Conservation (phyloP, 2,113 vertebrate species). For the Jaculus jaculus region DNA sequence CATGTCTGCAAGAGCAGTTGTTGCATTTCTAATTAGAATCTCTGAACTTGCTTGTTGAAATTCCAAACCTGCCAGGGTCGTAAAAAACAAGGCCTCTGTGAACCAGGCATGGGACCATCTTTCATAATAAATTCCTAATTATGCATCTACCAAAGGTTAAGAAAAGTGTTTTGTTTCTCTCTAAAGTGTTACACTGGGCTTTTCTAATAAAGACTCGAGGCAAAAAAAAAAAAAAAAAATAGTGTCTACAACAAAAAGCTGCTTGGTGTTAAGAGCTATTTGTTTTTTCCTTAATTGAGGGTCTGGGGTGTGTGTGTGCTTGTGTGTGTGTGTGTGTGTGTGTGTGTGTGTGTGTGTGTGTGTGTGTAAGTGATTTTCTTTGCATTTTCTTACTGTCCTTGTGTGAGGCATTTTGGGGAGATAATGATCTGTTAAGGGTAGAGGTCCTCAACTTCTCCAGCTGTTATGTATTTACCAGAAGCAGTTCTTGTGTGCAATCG, state of each 20-base stretch:
- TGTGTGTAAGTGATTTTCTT: conserved; percentile 41
- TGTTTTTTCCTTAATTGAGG: conserved; percentile 52
- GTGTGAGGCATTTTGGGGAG: conserved; percentile 50
- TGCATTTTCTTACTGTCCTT: conserved; percentile 46
- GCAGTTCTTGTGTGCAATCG: neutral
- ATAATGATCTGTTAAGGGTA: conserved; percentile 56
- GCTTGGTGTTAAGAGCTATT: conserved; percentile 41
- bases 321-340: neutral
- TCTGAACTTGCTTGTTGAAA: conserved; percentile 60
- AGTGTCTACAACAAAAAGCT: conserved; percentile 38
- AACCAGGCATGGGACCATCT: conserved; percentile 16
- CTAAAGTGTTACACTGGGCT: conserved; percentile 29
- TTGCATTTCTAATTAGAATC: conserved; percentile 65
- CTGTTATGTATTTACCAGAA: conserved; percentile 62
- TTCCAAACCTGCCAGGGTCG: conserved; percentile 43
- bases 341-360: neutral
- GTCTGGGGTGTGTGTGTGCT: conserved; percentile 49
- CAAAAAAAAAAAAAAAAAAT: conserved; percentile 32
- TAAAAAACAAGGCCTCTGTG: conserved; percentile 43
- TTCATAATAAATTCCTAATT: conserved; percentile 63
- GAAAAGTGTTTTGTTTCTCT: conserved; percentile 64
- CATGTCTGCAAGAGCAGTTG: conserved; percentile 27
- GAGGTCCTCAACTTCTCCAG: conserved; percentile 59
- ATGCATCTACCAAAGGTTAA: conserved; percentile 53
- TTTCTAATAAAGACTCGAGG: conserved; percentile 30